Evolutionary conservation across 2,797 vertebrate genomes (phyloP).

Genomic region (Leucoraja ocellata): DNA sequence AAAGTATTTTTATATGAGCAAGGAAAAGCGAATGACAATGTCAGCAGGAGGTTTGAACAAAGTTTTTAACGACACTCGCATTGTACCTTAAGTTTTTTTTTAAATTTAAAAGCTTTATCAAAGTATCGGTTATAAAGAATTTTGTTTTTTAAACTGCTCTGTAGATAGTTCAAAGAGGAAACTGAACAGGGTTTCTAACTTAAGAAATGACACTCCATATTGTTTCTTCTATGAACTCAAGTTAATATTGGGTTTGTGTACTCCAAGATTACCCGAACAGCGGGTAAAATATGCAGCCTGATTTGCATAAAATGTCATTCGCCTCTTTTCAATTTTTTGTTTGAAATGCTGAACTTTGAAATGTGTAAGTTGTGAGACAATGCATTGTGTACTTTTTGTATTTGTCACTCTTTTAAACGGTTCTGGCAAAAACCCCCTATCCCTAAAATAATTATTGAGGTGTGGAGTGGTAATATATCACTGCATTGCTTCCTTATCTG

Average conservation of each 20-base stretch:
- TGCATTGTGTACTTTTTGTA: background rate
- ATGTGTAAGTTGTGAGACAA: background rate
- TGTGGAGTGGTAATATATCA: background rate
- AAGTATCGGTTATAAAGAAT: background rate
- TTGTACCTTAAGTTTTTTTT: background rate
- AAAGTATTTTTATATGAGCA: background rate
- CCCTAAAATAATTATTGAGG: background rate
- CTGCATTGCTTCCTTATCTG: background rate
- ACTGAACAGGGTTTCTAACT: background rate
- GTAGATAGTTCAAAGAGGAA: constrained; percentile 15
- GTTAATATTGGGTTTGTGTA: background rate
- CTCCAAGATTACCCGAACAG: background rate
- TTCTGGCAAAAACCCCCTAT: background rate
- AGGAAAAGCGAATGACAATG: constrained; percentile 10
- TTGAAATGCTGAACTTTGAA: constrained; percentile 27
- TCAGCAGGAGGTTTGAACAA: constrained; percentile 14
- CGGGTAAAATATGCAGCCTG: background rate
- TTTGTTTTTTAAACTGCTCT: background rate
- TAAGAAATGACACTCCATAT: background rate
- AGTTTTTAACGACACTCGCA: background rate
- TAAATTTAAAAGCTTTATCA: background rate
- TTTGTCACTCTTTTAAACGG: background rate
- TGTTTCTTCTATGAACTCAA: background rate
- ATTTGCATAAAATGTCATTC: background rate
- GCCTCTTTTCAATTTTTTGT: background rate